Conservation (phyloP, 1,140 invertebrate species). For the Drosophila simulans region DNA sequence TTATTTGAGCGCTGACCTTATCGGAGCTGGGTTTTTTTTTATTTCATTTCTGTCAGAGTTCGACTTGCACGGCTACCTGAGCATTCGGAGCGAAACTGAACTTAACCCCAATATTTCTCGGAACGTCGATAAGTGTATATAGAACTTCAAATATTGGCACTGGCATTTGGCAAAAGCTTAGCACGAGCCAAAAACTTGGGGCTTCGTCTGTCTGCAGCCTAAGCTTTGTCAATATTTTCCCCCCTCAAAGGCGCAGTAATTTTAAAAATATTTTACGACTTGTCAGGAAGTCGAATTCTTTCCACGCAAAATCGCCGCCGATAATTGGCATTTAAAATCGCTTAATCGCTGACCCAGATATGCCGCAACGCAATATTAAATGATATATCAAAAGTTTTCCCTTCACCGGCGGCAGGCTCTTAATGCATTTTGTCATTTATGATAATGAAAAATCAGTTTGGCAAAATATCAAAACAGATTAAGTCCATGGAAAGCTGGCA, state of each 20-base stretch:
- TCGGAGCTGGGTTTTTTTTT: constrained; percentile 10
- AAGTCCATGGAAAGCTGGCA: constrained; percentile 50
- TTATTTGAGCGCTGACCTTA: constrained; percentile 32
- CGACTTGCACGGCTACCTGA: constrained; percentile 54
- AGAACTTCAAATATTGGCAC: constrained; percentile 52
- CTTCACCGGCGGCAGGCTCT: constrained; percentile 47
- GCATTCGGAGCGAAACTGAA: constrained; percentile 49
- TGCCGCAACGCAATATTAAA: constrained; percentile 28
- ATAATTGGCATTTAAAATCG: constrained; percentile 42
- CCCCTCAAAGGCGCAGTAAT: not conserved
- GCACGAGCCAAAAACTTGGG: constrained; percentile 62
- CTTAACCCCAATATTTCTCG: constrained; percentile 75
- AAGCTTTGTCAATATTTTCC: constrained; percentile 53
- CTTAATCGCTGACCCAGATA: constrained; percentile 55
- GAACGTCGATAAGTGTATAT: constrained; percentile 42
- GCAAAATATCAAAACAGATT: constrained; percentile 49
- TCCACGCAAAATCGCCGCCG: not conserved
- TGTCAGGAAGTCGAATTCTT: constrained; percentile 32
- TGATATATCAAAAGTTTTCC: constrained; percentile 55
- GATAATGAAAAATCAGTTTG: constrained; percentile 52
- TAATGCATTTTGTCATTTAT: constrained; percentile 62
- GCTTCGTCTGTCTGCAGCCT: constrained; percentile 31
- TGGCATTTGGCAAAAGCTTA: constrained; percentile 66
- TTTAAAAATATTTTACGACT: constrained; percentile 31
- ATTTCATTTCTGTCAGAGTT: constrained; percentile 7